A percentile compares a stretch with the other conserved stretches of the same genome.
Conservation (phyloP, 2,113 vertebrate species). For the Varanus komodoensis region DNA sequence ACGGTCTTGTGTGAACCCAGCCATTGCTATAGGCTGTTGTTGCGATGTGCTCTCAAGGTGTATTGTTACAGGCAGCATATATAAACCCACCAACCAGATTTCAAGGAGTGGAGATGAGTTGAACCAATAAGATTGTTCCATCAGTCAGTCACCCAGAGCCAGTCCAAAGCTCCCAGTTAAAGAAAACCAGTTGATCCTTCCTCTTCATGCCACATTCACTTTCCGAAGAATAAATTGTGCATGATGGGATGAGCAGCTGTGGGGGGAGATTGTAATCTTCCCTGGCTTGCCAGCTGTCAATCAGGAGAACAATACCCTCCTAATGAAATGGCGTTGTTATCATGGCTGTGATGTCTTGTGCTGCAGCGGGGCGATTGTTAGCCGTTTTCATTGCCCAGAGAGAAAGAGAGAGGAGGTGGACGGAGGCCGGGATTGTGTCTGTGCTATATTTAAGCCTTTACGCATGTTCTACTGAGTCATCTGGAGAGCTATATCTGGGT, state of each 20-base stretch:
- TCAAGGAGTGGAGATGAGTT: neutral
- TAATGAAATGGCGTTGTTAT: constrained; percentile 65
- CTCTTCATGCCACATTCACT: neutral
- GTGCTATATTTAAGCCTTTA: constrained; percentile 11
- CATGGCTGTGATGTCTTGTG: constrained; percentile 50
- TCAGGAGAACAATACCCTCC: constrained; percentile 58
- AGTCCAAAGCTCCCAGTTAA: too few species aligned
- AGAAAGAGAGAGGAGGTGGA: neutral
- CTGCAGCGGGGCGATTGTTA: neutral
- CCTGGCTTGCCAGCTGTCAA: constrained; percentile 62
- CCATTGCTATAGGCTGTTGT: too few species aligned
- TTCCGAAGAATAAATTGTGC: constrained; percentile 30
- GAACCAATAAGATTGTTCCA: too few species aligned
- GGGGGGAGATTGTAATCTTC: constrained; percentile 64
- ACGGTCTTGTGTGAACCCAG: too few species aligned
- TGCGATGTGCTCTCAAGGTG: too few species aligned
- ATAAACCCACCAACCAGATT: too few species aligned
- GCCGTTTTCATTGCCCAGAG: constrained; percentile 26
- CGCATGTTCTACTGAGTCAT: neutral
- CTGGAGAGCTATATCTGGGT: neutral
- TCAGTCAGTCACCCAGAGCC: neutral
- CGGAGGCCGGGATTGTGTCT: neutral
- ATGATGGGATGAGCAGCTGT: constrained; percentile 60
- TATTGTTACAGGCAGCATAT: too few species aligned
- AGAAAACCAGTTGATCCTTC: neutral